These are phyloP conservation scores for Imbricaverruca yamaguchii DNA, from an alignment of 2,888 invertebrate genomes.

Conservation along the genomic window DNA sequence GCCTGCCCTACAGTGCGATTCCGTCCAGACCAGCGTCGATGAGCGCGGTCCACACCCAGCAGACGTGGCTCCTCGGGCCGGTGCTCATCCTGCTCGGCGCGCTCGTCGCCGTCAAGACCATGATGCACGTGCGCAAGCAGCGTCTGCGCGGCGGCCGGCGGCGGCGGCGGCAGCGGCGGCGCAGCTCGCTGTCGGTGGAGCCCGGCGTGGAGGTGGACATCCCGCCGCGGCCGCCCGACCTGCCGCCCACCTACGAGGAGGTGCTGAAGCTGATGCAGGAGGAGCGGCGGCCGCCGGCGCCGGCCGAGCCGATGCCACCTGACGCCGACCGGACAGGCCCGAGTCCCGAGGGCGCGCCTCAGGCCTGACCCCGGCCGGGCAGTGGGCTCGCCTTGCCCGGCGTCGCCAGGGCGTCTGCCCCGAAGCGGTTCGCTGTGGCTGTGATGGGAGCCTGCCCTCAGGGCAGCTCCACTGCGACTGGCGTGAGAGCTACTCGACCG, in stretches of 20 bases:
- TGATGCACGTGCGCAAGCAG: conserved; percentile 17
- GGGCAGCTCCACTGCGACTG: too few relatives aligned
- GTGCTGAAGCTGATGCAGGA: conserved; percentile 16
- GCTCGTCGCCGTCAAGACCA: conserved; percentile 3
- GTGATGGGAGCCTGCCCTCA: too few relatives aligned
- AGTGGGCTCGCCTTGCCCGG: too few relatives aligned
- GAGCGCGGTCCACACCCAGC: not conserved
- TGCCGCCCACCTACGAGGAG: conserved; percentile 15
- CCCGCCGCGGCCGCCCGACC: not conserved
- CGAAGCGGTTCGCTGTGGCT: too few relatives aligned
- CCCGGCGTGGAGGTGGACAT: not conserved
- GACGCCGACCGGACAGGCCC: too few relatives aligned
- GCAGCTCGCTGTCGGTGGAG: not conserved
- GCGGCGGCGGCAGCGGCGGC: not conserved
- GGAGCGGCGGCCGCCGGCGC: conserved; percentile 1
- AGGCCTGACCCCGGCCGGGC: too few relatives aligned
- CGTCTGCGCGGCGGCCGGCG: not conserved
- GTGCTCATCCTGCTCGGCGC: conserved; percentile 3
- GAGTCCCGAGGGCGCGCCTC: too few relatives aligned
- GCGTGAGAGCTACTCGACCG: too few relatives aligned
- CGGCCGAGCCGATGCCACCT: not conserved
- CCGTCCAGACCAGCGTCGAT: not conserved
- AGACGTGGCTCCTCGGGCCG: conserved; percentile 12
- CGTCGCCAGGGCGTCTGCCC: too few relatives aligned
- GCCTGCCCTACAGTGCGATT: not conserved